These are phyloP conservation scores for Potorous gilbertii DNA, from an alignment of 2,797 vertebrate species.

Conservation along the genomic window DNA sequence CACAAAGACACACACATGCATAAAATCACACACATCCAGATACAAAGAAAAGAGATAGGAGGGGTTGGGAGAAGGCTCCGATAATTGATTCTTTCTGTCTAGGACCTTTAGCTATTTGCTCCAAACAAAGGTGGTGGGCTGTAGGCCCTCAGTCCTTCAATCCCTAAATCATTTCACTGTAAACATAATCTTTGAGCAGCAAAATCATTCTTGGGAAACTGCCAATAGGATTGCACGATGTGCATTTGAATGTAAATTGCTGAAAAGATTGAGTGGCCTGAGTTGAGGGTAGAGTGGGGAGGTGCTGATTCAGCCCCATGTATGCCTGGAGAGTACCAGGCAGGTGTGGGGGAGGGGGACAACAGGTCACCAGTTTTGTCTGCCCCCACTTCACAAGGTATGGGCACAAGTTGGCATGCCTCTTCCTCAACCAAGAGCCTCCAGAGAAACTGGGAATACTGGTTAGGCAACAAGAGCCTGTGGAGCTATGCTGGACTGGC, in stretches of 20 bases:
- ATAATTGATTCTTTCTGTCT: constrained; percentile 75
- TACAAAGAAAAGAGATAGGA: background rate
- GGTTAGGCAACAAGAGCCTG: background rate
- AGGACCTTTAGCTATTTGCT: constrained; percentile 72
- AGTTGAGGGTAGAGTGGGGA: background rate
- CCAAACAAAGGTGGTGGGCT: constrained; percentile 51
- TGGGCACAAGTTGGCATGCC: background rate
- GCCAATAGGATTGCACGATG: constrained; percentile 32
- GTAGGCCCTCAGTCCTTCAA: constrained; percentile 70
- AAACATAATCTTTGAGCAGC: constrained; percentile 69
- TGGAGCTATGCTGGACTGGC: background rate
- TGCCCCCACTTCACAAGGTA: background rate
- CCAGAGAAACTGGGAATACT: background rate
- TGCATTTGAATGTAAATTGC: constrained; percentile 64
- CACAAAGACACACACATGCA: background rate
- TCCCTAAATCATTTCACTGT: constrained; percentile 72
- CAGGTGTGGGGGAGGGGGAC: background rate
- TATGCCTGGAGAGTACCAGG: background rate
- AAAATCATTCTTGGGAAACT: constrained; percentile 47
- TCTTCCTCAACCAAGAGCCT: background rate
- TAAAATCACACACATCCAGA: background rate
- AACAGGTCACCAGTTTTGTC: background rate
- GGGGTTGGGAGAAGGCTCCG: background rate
- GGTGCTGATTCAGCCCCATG: constrained; percentile 59
- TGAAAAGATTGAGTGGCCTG: background rate